Evolutionary conservation across 2,888 invertebrate species (phyloP), one percentile per base, ranked within the genome.

Genomic region (Orchesella flavescens): DNA sequence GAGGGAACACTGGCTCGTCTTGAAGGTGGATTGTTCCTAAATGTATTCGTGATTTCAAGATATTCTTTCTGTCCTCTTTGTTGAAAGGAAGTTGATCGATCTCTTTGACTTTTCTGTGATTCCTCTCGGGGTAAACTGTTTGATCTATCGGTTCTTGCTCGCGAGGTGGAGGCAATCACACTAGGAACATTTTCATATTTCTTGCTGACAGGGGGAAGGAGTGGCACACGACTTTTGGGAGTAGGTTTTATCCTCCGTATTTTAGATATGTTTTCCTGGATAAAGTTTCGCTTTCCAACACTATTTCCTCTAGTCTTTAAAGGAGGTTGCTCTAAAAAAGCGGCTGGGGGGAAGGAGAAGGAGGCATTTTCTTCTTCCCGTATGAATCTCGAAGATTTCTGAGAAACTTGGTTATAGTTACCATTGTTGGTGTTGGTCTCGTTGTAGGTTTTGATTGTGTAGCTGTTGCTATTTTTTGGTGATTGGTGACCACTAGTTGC

Each of bases 261-360:
- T 44, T 75, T 82, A 1, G 66, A 57, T 17, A 82, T 82, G 19
- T 82, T 82, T 49, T 82, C 81, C 44, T 69, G 66, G 24, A 82
- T 82, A 75, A 82, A 82, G 44, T 82, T 81, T 53, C 81, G 24
- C 13, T 61, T 9, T 44, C 34, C 34, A 34, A 34, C 7, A 34
- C 34, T 34, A 34, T 5, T 34, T 9, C 46, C 44, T 68, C 46
- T n/a, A 3, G 46, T 4, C 17, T 44, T 68, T 19, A 2, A 1
- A 19, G 19, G 44, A 19, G 65, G 2, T 21, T 23, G 65, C 1
- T 34, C 15, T 7, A n/a, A 10, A 19, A 59, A 21, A 12, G 59
- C 7, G 59, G 21, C 21, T 59, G 59, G 2, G 5, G 59, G n/a
- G 1, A 17, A 17, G 24, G 66, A 15, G 12, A 5, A 65, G 17